Evolutionary conservation across 2,113 vertebrate species (phyloP), one percentile per base, ranked within the genome.

Genomic region (Chaenocephalus aceratus): DNA sequence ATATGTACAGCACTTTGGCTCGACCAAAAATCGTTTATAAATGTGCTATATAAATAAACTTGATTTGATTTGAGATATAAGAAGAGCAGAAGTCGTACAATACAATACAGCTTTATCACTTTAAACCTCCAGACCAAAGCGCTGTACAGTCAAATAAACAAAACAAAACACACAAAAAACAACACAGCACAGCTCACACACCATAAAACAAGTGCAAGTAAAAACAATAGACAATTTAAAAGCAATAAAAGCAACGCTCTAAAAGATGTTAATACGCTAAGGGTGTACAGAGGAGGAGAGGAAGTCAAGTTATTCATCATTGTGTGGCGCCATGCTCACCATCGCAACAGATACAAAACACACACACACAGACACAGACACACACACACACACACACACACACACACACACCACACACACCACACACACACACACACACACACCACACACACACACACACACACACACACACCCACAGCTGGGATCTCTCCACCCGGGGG

Each of bases 401-500:
- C 36, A 48, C 56, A 84, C 21, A 21, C 21, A 79, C 48, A 84
- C 69, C 71, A n/a, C 58, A 65, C 30, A 84, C 60, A 75, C n/a
- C 21, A 21, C 21, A 21, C 21, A 21, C 46, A 83, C 21, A 21
- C 21, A 21, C 21, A 21, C 46, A 83, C 59, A 74, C 56, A 52
- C 48, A 64, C 57, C 58, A 65, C 30, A 84, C 60, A 75, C 21
- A 21, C 21, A 21, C 21, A 21, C 46, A 83, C 21, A 21, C 21
- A 21, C 21, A 21, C 46, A 83, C 59, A 74, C 56, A 52, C 48
- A 64, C 57, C 53, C 36, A 48, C 56, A 84, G 80, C 78, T 80
- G 63, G 30, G 79, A 52, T 21, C 11, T 56, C 21, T 73, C 56
- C 15, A 46, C n/a, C 44, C 53, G 14, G 10, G n/a, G n/a, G n/a